phyloP scores from a whole-genome alignment of 1,140 invertebrate genomes.

The Heterodera schachtii region DNA sequence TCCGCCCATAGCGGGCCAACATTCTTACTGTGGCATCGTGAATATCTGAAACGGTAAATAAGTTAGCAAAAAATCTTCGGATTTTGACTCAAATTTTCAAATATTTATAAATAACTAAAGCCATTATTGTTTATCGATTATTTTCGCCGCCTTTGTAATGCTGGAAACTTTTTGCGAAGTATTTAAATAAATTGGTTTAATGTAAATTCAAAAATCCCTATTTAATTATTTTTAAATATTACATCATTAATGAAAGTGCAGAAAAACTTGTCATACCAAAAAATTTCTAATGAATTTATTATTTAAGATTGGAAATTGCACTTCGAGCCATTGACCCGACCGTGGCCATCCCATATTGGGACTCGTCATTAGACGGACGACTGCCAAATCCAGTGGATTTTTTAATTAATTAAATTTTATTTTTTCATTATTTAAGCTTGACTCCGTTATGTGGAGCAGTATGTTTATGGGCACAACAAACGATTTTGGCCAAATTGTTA shows the following conservation, averaged over 20 bases:
- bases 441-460: neutral
- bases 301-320: constrained; percentile 9
- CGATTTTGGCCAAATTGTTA: constrained; percentile 3
- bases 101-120: too few relatives aligned
- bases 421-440: neutral
- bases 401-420: neutral
- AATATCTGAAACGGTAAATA: constrained; percentile 16
- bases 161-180: too few relatives aligned
- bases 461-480: constrained; percentile 11
- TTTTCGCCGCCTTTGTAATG: too few relatives aligned
- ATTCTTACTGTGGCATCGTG: constrained; percentile 15
- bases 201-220: too few relatives aligned
- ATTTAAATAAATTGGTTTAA: too few relatives aligned
- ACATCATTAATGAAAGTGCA: too few relatives aligned
- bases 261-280: neutral
- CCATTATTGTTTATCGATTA: too few relatives aligned
- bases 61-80: too few relatives aligned
- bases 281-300: neutral
- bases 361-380: constrained; percentile 9
- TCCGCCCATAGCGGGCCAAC: constrained; percentile 1
- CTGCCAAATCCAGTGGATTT: neutral
- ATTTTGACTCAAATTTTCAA: too few relatives aligned
- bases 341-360: constrained; percentile 9
- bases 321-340: constrained; percentile 7
- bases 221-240: too few relatives aligned